Evolutionary conservation across 1,140 invertebrate genomes (phyloP).

Genomic region (Pogonognathellus flavescens): DNA sequence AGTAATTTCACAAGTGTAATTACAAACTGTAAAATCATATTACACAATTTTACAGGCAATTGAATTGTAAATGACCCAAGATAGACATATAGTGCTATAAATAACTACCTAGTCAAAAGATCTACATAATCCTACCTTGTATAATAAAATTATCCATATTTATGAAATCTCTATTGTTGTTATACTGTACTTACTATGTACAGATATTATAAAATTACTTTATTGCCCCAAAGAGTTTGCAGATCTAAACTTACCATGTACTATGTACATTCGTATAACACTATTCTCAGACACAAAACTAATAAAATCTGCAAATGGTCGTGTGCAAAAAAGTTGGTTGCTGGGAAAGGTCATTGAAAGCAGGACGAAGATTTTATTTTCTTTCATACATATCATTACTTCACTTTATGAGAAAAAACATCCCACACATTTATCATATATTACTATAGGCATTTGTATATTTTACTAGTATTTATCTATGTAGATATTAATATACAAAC

Average conservation of each 20-base stretch:
- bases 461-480: not conserved
- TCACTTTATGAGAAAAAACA: slow-evolving; percentile 35
- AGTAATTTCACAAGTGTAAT: not conserved
- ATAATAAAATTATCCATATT: too few species aligned
- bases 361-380: slow-evolving; percentile 42
- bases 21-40: not conserved
- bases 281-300: not conserved
- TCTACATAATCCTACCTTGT: too few species aligned
- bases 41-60: not conserved
- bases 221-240: too few species aligned
- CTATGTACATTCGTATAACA: not conserved
- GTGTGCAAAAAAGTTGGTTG: not conserved
- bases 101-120: not conserved
- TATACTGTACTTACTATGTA: too few species aligned
- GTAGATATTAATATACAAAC: too few species aligned
- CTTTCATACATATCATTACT: slow-evolving; percentile 8
- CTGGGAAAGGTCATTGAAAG: slow-evolving; percentile 3
- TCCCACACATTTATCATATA: slow-evolving; percentile 1
- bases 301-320: not conserved
- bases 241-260: too few species aligned
- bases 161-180: too few species aligned
- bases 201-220: too few species aligned
- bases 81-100: not conserved
- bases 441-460: too few species aligned
- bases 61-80: not conserved